These are phyloP conservation scores for Microcaecilia unicolor DNA, from an alignment of 2,797 vertebrate genomes.

Conservation along the genomic window DNA sequence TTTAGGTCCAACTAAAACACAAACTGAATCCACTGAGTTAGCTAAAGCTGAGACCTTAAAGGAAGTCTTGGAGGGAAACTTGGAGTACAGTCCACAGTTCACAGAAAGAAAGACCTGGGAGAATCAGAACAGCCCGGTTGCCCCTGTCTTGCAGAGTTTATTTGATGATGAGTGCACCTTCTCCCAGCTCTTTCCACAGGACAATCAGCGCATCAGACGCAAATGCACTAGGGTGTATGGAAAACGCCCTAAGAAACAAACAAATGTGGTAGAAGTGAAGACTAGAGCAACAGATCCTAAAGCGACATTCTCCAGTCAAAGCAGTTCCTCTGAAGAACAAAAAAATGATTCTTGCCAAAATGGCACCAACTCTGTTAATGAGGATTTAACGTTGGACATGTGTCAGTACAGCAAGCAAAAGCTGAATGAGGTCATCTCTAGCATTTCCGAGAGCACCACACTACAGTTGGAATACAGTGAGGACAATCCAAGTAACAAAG, in stretches of 20 bases:
- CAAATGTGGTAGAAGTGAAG: slow-evolving; percentile 25
- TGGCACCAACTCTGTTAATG: slow-evolving; percentile 66
- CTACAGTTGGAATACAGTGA: slow-evolving; percentile 10
- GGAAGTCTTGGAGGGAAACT: not conserved
- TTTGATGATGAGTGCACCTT: slow-evolving; percentile 79
- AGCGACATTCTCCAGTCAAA: slow-evolving; percentile 31
- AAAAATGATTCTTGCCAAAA: slow-evolving; percentile 65
- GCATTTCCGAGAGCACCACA: slow-evolving; percentile 4
- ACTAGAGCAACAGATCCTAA: slow-evolving; percentile 8
- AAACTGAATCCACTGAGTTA: not conserved
- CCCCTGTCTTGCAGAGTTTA: slow-evolving; percentile 53
- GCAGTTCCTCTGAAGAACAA: slow-evolving; percentile 52
- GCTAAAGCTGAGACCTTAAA: fast-evolving
- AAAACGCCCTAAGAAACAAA: slow-evolving; percentile 73
- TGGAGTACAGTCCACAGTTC: fast-evolving
- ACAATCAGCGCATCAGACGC: slow-evolving; percentile 66
- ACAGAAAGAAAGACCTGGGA: not conserved
- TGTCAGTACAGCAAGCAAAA: slow-evolving; percentile 58
- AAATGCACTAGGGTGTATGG: slow-evolving; percentile 83
- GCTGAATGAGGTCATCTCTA: slow-evolving; percentile 21
- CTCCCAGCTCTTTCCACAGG: slow-evolving; percentile 80
- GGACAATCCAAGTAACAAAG: slow-evolving; percentile 15
- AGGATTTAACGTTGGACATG: slow-evolving; percentile 73
- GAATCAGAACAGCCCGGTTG: fast-evolving
- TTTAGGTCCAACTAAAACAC: fast-evolving